Evolutionary conservation across 2,113 vertebrate genomes (phyloP), one percentile per base, ranked within the genome.

Genomic region (Mus spicilegus): DNA sequence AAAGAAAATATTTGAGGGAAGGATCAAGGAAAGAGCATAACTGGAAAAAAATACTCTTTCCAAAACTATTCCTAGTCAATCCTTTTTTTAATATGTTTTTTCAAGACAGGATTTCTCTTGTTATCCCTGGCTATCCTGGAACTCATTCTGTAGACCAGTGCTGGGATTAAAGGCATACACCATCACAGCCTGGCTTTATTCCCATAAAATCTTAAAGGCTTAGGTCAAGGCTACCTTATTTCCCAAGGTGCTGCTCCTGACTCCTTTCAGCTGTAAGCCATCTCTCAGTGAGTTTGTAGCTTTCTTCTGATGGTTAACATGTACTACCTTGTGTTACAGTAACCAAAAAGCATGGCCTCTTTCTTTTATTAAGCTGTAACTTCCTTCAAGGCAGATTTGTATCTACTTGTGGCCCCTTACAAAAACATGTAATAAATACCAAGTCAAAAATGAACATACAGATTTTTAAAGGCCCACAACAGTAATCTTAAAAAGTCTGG

Each of bases 1-100:
- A 98, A 90, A 93, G 89, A 84, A 61, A 95, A 87, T 92, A 89
- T 95, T 84, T 97, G 96, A 98, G 82, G 96, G 86, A 92, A 89
- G 0, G 10, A 96, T 36, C 63, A 73, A 95, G 87, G 94, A 97
- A 96, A 98, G 94, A 89, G 77, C 39, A 95, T 91, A 14, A 80
- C 3, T 69, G 67, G 86, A 84, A 85, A 90, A 87, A 91, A 51
- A 51, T 33, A 87, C 86, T 97, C 92, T 87, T 90, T 94, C 92
- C 95, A 63, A 30, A 61, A 90, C 7, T 89, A 56, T 82, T 49
- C 42, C 24, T 26, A 11, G 1, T 33, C 10, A 54, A 77, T 72
- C 36, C n/a, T 61, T n/a, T 39, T 78, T 22, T 20, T 14, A 67
- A 67, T 67, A 28, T n/a, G 36, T 6, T n/a, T 58, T 82, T 82